Evolutionary conservation across 2,888 invertebrate species (phyloP).

Genomic region (Lasius platythorax): DNA sequence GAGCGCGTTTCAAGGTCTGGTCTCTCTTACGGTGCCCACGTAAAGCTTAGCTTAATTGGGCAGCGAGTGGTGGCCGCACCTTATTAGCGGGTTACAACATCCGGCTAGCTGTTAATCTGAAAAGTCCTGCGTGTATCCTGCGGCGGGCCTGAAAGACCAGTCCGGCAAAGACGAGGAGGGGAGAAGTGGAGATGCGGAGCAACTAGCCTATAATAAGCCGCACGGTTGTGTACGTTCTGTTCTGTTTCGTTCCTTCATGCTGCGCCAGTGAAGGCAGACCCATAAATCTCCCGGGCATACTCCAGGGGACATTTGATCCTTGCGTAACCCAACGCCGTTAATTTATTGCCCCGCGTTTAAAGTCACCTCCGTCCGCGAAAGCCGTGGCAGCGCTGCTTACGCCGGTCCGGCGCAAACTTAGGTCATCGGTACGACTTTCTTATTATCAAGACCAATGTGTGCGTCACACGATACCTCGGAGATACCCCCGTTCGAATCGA

Average conservation of each 20-base stretch:
- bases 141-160: conserved; percentile 79
- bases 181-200: conserved; percentile 77
- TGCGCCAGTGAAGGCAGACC: conserved; percentile 84
- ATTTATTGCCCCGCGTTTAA: conserved; percentile 86
- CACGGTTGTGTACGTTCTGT: conserved; percentile 82
- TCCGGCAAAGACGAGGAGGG: conserved; percentile 48
- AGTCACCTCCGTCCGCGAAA: conserved; percentile 85
- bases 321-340: conserved; percentile 86
- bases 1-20: conserved; percentile 79
- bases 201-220: conserved; percentile 85
- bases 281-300: conserved; percentile 85
- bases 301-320: conserved; percentile 86
- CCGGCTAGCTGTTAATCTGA: conserved; percentile 85
- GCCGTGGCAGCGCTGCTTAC: conserved; percentile 66
- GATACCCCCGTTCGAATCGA: conserved; percentile 15
- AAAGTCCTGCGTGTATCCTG: conserved; percentile 84
- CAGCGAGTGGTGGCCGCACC: conserved; percentile 82
- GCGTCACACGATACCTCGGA: neutral
- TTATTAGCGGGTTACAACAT: conserved; percentile 85
- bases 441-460: conserved; percentile 75
- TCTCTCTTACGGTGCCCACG: conserved; percentile 77
- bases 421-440: conserved; percentile 75
- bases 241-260: conserved; percentile 84
- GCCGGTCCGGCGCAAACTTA: conserved; percentile 72
- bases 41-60: conserved; percentile 84